phyloP scores from a whole-genome alignment of 2,797 vertebrate genomes.

The Danio jaintianensis region DNA sequence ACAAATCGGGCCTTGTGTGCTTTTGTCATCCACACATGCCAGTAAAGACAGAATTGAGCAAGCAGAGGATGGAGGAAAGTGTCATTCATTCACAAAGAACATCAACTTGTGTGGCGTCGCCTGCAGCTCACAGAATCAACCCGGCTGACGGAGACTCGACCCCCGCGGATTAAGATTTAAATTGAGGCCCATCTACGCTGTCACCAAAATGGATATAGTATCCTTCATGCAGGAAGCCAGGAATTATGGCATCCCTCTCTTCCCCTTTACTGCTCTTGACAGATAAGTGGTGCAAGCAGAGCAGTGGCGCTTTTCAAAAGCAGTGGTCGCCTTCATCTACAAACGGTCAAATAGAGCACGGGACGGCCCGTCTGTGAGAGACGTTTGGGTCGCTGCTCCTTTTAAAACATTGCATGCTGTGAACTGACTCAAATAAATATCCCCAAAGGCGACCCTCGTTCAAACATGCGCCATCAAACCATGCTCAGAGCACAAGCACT shows the following conservation, averaged over 20 bases:
- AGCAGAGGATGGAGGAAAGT: slow-evolving; percentile 48
- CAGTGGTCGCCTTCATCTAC: slow-evolving; percentile 53
- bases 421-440: slow-evolving; percentile 56
- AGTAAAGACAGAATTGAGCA: slow-evolving; percentile 17
- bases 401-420: slow-evolving; percentile 50
- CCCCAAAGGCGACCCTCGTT: slow-evolving; percentile 51
- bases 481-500: slow-evolving; percentile 36
- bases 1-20: slow-evolving; percentile 15
- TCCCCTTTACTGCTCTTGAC: slow-evolving; percentile 51
- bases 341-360: slow-evolving; percentile 44
- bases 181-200: slow-evolving; percentile 63
- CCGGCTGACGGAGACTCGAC: slow-evolving; percentile 56
- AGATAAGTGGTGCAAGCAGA: slow-evolving; percentile 62
- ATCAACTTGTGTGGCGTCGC: slow-evolving; percentile 51
- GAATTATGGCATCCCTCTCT: slow-evolving; percentile 49
- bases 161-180: slow-evolving; percentile 64
- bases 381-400: slow-evolving; percentile 40
- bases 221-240: slow-evolving; percentile 60
- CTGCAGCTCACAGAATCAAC: slow-evolving; percentile 60
- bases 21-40: slow-evolving; percentile 41
- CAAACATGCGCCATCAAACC: slow-evolving; percentile 51
- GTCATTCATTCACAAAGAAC: slow-evolving; percentile 60
- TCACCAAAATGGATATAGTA: slow-evolving; percentile 66
- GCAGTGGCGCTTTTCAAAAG: slow-evolving; percentile 42
- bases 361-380: slow-evolving; percentile 38